Conservation (phyloP, 2,888 invertebrate species). For the Byasa hedistus region DNA sequence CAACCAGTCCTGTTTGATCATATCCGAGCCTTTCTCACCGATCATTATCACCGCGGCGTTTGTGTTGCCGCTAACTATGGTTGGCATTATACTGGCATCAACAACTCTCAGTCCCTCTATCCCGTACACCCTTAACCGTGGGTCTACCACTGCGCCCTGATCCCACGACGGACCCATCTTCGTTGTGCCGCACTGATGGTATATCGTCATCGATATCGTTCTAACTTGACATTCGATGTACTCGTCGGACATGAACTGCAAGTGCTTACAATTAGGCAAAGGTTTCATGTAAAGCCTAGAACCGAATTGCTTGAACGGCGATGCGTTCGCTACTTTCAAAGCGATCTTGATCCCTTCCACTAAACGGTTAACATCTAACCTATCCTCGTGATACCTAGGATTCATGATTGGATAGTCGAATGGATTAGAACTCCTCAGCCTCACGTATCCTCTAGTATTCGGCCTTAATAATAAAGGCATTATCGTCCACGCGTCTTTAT, state of each 20-base stretch:
- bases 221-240: constrained; percentile 94
- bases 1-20: constrained; percentile 91
- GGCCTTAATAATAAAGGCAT: constrained; percentile 92
- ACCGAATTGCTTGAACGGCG: constrained; percentile 89
- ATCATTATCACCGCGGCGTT: constrained; percentile 96
- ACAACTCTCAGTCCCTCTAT: constrained; percentile 88
- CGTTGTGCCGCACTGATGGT: constrained; percentile 92
- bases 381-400: constrained; percentile 94
- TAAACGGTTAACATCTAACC: constrained; percentile 87
- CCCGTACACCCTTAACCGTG: constrained; percentile 87
- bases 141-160: constrained; percentile 89
- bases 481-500: constrained; percentile 89
- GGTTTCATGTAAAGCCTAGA: constrained; percentile 87
- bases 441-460: constrained; percentile 87
- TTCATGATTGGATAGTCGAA: constrained; percentile 93
- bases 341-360: constrained; percentile 92
- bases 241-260: constrained; percentile 86
- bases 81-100: constrained; percentile 94
- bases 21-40: constrained; percentile 92
- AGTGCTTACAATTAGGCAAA: constrained; percentile 88
- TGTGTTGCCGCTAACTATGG: constrained; percentile 92
- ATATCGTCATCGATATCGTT: constrained; percentile 93
- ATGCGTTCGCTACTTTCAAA: constrained; percentile 84
- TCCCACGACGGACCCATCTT: constrained; percentile 93
- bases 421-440: constrained; percentile 89